These are phyloP conservation scores for Chromobotia macracanthus DNA, from an alignment of 2,797 vertebrate species.

Conservation along the genomic window DNA sequence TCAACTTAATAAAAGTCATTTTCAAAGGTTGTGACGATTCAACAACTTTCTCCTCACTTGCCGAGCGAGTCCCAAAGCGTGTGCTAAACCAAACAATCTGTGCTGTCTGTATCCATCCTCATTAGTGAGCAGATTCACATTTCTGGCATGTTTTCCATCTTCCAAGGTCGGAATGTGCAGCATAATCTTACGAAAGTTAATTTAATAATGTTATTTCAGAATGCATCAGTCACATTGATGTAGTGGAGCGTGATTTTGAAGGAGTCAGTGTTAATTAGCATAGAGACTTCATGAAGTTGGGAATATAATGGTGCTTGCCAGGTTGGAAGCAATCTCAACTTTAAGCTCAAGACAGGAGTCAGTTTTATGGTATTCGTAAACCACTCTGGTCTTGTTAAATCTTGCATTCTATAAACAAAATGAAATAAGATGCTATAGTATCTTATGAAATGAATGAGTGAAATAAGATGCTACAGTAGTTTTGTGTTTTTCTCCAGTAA, in stretches of 20 bases:
- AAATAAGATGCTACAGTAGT: background rate
- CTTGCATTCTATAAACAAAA: constrained; percentile 4
- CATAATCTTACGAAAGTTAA: constrained; percentile 13
- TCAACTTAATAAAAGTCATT: background rate
- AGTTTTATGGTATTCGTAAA: constrained; percentile 8
- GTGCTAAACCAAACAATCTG: constrained; percentile 14
- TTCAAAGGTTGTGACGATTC: background rate
- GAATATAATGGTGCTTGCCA: constrained; percentile 3
- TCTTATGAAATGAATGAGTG: no score
- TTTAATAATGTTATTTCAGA: constrained; percentile 12
- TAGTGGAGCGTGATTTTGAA: constrained; percentile 12
- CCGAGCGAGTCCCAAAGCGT: background rate
- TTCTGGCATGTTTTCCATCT: constrained; percentile 30
- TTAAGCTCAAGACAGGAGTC: constrained; percentile 2
- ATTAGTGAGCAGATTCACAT: constrained; percentile 22
- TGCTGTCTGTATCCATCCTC: constrained; percentile 16
- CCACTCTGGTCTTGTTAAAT: constrained; percentile 2
- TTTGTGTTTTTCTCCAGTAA: background rate
- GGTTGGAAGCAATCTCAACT: background rate
- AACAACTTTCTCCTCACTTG: constrained; percentile 15
- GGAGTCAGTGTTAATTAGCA: constrained; percentile 39
- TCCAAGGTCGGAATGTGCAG: background rate
- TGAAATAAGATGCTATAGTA: no score
- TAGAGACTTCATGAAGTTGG: background rate
- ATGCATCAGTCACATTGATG: constrained; percentile 12